Base-by-base conservation (phyloP, 2,113 vertebrate genomes). In the Felis chaus region DNA sequence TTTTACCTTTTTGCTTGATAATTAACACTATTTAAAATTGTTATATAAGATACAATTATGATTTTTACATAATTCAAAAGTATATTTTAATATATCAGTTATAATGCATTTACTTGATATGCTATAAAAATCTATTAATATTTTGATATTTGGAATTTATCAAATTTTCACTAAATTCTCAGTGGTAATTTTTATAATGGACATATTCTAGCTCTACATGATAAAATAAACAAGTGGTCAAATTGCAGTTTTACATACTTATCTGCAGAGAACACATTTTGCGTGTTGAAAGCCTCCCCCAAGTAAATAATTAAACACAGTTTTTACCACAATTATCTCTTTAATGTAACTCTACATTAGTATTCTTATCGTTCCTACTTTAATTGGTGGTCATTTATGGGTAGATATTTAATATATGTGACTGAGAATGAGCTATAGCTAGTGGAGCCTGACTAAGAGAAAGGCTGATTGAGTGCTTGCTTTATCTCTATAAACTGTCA, bases 71-170 rank as follows among this genome's bases (percentile, higher is more conserved):
- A 93, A 31, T n/a, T 91, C 3, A 80, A 48, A 96, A 9, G 0
- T 55, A 31, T 57, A 78, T 86, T 90, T 93, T 76, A 81, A 48
- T 89, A 65, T 89, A 19, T 25, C 48, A 81, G 5, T 69, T 55
- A 94, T 89, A 45, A 81, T 45, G 2, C 9, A 91, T 73, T 21
- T 88, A 27, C 25, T 53, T 76, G 45, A 63, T 92, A 48, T 85
- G 11, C 11, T 16, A 78, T 69, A 90, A 79, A 82, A 71, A 41
- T 8, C 7, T 69, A n/a, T 66, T 94, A 50, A 66, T 93, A 74
- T 63, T 87, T 96, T 88, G 9, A n/a, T 81, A 65, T 88, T 94
- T 88, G 29, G 76, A 88, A 74, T 89, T 16, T 71, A 66, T 78
- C 0, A 53, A 74, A 79, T 95, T 68, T 86, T 4, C 21, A 79